Evolutionary conservation across 2,888 invertebrate species (phyloP).

Genomic region (Cenopis cana): DNA sequence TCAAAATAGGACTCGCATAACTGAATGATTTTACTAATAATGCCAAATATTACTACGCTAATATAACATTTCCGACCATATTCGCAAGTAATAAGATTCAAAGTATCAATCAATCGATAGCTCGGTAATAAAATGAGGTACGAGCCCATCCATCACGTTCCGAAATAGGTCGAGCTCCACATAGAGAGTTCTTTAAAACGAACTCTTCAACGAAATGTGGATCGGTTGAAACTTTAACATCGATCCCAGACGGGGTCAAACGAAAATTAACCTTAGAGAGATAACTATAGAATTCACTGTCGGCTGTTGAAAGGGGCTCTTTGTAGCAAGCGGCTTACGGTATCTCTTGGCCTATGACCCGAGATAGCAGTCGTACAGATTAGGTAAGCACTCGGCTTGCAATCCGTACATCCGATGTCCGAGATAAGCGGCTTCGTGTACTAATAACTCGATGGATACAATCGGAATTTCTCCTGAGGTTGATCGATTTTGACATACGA

Average conservation of each 20-base stretch:
- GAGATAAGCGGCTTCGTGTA: conserved; percentile 65
- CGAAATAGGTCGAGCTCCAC: conserved; percentile 67
- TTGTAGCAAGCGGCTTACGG: conserved; percentile 62
- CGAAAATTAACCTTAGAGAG: conserved; percentile 60
- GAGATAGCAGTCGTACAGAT: conserved; percentile 70
- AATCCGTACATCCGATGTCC: conserved; percentile 64
- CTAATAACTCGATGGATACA: conserved; percentile 62
- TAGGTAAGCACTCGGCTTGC: conserved; percentile 61
- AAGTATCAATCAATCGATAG: conserved; percentile 45
- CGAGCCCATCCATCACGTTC: conserved; percentile 68
- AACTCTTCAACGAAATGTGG: conserved; percentile 55
- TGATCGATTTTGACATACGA: conserved; percentile 43
- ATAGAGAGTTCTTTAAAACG: conserved; percentile 60
- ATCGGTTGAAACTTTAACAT: conserved; percentile 54
- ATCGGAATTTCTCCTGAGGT: conserved; percentile 51
- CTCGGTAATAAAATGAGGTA: conserved; percentile 58
- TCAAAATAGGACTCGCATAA: conserved; percentile 29
- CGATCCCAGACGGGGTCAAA: conserved; percentile 47
- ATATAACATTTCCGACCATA: conserved; percentile 15
- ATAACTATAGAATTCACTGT: conserved; percentile 55
- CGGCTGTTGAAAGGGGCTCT: conserved; percentile 47
- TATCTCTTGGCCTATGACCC: conserved; percentile 76
- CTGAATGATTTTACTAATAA: conserved; percentile 37
- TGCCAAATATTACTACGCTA: conserved; percentile 11
- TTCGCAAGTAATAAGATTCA: conserved; percentile 33